Evolutionary conservation across 2,113 vertebrate genomes (phyloP).

Genomic region (Leptosomus discolor): DNA sequence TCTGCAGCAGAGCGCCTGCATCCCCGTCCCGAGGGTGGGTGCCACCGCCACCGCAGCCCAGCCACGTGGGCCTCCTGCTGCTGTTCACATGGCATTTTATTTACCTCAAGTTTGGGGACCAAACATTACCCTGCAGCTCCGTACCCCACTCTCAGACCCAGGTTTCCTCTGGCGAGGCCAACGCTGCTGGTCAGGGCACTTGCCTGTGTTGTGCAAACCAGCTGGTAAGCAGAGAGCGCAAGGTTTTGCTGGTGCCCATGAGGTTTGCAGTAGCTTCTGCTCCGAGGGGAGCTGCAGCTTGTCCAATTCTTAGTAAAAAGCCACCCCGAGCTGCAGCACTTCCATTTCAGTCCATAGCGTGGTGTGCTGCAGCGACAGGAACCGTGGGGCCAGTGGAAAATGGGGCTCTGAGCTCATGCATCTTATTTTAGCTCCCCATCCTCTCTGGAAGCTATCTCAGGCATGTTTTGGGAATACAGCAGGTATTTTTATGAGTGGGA

Average conservation of each 20-base stretch:
- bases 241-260: background rate
- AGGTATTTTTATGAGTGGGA: slow-evolving; percentile 71
- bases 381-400: slow-evolving; percentile 18
- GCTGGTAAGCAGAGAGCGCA: fast-evolving
- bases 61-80: fast-evolving
- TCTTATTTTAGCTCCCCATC: slow-evolving; percentile 77
- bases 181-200: background rate
- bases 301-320: background rate
- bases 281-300: background rate
- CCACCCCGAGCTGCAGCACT: background rate
- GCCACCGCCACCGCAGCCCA: background rate
- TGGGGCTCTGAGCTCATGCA: slow-evolving; percentile 63
- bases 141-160: background rate
- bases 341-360: slow-evolving; percentile 42
- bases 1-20: background rate
- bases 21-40: too few relatives aligned
- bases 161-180: background rate
- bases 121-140: background rate
- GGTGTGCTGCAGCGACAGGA: background rate
- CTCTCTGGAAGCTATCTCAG: slow-evolving; percentile 77
- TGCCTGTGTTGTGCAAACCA: background rate
- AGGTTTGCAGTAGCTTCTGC: background rate
- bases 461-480: slow-evolving; percentile 73
- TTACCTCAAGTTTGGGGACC: background rate
- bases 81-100: fast-evolving